phyloP scores from a whole-genome alignment of 1,140 invertebrate genomes.

The Hylaeus volcanicus region DNA sequence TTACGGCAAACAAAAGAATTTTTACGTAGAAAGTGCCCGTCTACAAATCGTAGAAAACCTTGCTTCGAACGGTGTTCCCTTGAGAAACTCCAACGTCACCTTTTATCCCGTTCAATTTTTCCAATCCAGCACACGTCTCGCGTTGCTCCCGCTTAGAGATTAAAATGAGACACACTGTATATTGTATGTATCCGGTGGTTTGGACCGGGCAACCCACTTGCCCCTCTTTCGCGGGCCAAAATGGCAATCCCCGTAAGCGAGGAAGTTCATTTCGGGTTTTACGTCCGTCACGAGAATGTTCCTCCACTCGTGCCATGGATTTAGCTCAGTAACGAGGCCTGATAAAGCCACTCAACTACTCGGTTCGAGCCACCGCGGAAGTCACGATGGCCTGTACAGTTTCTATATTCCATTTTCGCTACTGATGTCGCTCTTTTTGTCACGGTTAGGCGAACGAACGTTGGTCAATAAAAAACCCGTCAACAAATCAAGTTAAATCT shows the following conservation, averaged over 20 bases:
- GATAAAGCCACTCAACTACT: slow-evolving; percentile 52
- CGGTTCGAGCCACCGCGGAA: slow-evolving; percentile 25
- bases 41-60: no score
- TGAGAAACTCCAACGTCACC: neutral
- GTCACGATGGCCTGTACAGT: slow-evolving; percentile 29
- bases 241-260: slow-evolving; percentile 54
- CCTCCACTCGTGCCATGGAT: slow-evolving; percentile 54
- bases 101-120: neutral
- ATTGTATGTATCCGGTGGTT: slow-evolving; percentile 5
- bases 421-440: neutral
- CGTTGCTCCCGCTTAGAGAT: neutral
- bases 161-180: slow-evolving; percentile 9
- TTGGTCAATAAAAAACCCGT: neutral
- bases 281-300: slow-evolving; percentile 56
- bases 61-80: neutral
- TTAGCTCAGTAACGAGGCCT: slow-evolving; percentile 52
- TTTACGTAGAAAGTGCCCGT: no score
- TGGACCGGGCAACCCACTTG: slow-evolving; percentile 26
- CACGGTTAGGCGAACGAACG: neutral
- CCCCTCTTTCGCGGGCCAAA: slow-evolving; percentile 43
- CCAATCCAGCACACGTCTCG: neutral
- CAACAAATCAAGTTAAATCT: neutral
- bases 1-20: no score
- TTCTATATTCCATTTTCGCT: slow-evolving; percentile 38
- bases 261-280: slow-evolving; percentile 57